These are phyloP conservation scores for Cephus cinctus DNA, from an alignment of 1,140 invertebrate species.

Conservation along the genomic window DNA sequence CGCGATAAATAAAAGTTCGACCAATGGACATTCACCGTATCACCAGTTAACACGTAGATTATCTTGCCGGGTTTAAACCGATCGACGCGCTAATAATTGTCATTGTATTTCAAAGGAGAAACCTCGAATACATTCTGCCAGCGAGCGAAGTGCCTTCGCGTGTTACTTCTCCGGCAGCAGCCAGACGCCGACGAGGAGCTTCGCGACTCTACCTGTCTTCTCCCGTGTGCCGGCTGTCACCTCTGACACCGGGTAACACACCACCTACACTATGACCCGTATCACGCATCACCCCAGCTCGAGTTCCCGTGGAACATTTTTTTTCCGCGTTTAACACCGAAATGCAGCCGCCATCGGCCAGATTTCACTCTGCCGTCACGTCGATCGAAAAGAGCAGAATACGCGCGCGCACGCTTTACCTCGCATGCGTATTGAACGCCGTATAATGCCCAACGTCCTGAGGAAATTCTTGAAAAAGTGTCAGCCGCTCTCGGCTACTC, in stretches of 20 bases:
- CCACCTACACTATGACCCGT: not conserved
- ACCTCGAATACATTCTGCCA: too few species aligned
- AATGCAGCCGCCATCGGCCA: constrained; percentile 31
- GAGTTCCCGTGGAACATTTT: not conserved
- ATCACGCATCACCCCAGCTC: not conserved
- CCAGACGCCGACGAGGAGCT: not conserved
- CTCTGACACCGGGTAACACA: not conserved
- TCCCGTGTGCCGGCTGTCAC: not conserved
- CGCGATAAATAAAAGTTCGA: too few species aligned
- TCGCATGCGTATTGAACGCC: constrained; percentile 54
- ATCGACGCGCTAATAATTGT: too few species aligned
- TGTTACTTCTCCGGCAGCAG: not conserved
- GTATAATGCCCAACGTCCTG: too few species aligned
- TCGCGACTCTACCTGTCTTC: not conserved
- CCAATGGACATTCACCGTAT: too few species aligned
- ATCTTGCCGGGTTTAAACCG: too few species aligned
- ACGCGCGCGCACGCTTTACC: constrained; percentile 40
- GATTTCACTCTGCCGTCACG: constrained; percentile 38
- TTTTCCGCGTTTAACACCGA: not conserved
- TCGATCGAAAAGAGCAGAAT: constrained; percentile 50
- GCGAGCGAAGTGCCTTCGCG: not conserved
- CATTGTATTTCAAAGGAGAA: too few species aligned
- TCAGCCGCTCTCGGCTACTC: too few species aligned
- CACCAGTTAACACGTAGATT: too few species aligned
- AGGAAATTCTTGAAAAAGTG: too few species aligned